Base-by-base conservation (phyloP, 2,888 invertebrate species). In the Nomada ferruginata region DNA sequence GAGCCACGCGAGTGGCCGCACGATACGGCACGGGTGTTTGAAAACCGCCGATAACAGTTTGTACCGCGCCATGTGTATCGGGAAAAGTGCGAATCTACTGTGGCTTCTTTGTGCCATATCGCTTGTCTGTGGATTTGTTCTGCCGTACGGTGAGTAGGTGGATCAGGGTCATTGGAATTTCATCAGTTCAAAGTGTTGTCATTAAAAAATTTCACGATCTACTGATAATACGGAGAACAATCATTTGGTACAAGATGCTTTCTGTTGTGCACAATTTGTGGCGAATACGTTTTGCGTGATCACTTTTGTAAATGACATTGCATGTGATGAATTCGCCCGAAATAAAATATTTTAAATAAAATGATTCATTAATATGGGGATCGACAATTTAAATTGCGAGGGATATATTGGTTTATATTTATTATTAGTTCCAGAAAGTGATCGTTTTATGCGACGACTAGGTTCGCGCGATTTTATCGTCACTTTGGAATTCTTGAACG, bases 1-100 rank as follows among this genome's bases (percentile, higher is more conserved):
- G 92, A 92, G 89, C 89, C 91, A 91, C 91, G 91, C 92, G 91
- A 92, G 92, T 91, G 90, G 91, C 90, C 92, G 91, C 87, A 89
- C 90, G 89, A 89, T 84, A 85, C 91, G 87, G 84, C 81, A 86
- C 87, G 85, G 79, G 83, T 72, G 83, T 87, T 89, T 85, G 77
- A 76, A 83, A 82, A 81, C 75, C 69, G 68, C 65, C 65, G 84
- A 77, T 66, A 79, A 77, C 66, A 63, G 77, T 69, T 75, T 69
- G 44, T 68, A 82, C 81, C 83, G 85, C 85, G 85, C 86, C 86
- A 90, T 90, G 90, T 89, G 87, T 84, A 76, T 82, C 55, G 53
- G 64, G 71, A 85, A 81, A 85, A 80, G 74, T 84, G 73, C 80
- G 66, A 84, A 68, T 77, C 64, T 82, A 36, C 60, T 75, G 69